Evolutionary conservation across 1,140 invertebrate species (phyloP), one percentile per base, ranked within the genome.

Genomic region (Zaprionus camerounensis): DNA sequence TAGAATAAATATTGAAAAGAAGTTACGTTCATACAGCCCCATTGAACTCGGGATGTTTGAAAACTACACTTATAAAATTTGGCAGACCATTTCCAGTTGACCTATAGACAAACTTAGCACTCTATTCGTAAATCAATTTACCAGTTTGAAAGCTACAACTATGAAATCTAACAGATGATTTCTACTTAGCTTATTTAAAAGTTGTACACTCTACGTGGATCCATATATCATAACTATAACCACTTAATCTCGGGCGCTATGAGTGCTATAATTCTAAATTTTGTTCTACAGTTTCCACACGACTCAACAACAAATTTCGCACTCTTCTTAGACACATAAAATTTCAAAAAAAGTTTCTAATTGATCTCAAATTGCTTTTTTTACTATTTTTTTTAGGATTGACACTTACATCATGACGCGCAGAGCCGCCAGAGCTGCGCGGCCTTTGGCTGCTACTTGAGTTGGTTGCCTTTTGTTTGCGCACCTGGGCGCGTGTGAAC

Each of bases 401-500:
- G 20, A 22, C 17, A 67, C 57, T 86, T 58, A 90, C 86, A 68
- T 90, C 86, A 26, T 85, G 78, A 44, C 59, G 44, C 2, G 82
- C 66, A n/a, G 76, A 85, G 51, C 63, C 75, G n/a, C 76, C 81
- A 12, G 84, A 78, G 56, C 84, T 88, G 17, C 85, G 79, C 11
- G 85, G 75, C n/a, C 85, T 58, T 59, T 90, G 86, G 53, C 78
- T 90, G 78, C 72, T 81, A 63, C 68, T 80, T 31, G 82, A 71
- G 55, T 75, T 91, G 76, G 34, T 91, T 46, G 82, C 58, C 79
- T 92, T 92, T 58, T 88, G 91, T 65, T 92, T 92, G 75, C 91
- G 91, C 82, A 92, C 85, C 66, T 92, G 91, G 79, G 91, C 77
- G 73, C 91, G 91, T 74, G 91, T 92, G 76, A 92, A 92, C 91